phyloP scores from a whole-genome alignment of 2,888 invertebrate species.

The Papilio protenor region DNA sequence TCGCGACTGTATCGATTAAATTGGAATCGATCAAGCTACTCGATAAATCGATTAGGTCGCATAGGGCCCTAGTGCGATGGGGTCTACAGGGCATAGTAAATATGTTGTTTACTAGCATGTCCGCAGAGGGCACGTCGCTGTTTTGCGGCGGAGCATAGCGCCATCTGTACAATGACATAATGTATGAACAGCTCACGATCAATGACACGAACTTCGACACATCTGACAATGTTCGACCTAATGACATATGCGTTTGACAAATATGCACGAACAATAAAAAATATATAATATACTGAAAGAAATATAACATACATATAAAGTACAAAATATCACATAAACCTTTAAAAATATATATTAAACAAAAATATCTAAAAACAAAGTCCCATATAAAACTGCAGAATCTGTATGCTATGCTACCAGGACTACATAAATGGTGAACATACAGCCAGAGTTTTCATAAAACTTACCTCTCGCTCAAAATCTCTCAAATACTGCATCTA shows the following conservation, averaged over 20 bases:
- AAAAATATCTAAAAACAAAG: too few relatives aligned
- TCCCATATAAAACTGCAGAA: too few relatives aligned
- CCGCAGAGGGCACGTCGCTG: slow-evolving; percentile 45
- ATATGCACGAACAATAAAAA: slow-evolving; percentile 30
- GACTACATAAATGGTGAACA: neutral
- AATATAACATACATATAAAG: slow-evolving; percentile 13
- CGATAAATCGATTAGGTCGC: slow-evolving; percentile 38
- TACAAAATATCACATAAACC: neutral
- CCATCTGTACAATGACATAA: slow-evolving; percentile 49
- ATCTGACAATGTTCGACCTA: slow-evolving; percentile 6
- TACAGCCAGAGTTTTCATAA: neutral
- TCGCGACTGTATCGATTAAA: slow-evolving; percentile 35
- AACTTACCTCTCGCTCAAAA: neutral
- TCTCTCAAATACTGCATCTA: neutral
- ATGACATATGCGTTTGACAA: slow-evolving; percentile 34
- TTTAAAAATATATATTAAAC: neutral
- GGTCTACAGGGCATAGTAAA: slow-evolving; percentile 46
- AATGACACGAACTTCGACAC: neutral
- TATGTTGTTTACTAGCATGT: slow-evolving; percentile 47
- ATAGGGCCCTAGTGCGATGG: slow-evolving; percentile 45
- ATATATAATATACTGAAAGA: slow-evolving; percentile 30
- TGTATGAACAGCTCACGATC: slow-evolving; percentile 39
- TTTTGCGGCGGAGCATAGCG: slow-evolving; percentile 45
- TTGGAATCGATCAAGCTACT: neutral
- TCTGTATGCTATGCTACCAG: neutral